A percentile compares a stretch with the other conserved stretches of the same genome.
Conservation (phyloP, 2,113 vertebrate genomes). For the Mesocricetus auratus region DNA sequence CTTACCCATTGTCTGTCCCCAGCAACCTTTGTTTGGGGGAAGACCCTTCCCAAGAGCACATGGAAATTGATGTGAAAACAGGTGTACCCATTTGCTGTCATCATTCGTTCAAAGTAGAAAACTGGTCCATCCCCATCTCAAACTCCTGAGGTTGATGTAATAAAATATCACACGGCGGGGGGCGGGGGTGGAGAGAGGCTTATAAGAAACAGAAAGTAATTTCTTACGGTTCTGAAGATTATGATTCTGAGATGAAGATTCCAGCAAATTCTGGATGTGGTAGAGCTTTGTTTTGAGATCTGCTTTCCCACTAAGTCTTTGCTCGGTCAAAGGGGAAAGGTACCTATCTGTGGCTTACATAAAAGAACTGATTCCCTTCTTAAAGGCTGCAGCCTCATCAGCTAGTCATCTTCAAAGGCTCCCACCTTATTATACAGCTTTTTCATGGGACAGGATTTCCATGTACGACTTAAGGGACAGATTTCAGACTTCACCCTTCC, state of each 20-base stretch:
- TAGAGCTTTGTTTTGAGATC: background rate
- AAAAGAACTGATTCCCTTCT: background rate
- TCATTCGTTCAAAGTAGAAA: background rate
- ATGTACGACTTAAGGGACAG: background rate
- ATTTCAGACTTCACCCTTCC: background rate
- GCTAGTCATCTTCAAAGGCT: too few species aligned
- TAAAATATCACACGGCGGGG: background rate
- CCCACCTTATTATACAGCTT: background rate
- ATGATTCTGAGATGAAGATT: background rate
- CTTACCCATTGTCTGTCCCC: background rate
- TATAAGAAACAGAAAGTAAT: background rate
- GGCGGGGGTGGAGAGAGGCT: too few species aligned
- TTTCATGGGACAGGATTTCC: background rate
- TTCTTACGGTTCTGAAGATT: background rate
- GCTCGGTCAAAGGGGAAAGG: background rate
- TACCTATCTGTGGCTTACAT: background rate
- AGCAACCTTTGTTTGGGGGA: background rate
- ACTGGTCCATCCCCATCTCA: background rate
- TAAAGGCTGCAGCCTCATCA: background rate
- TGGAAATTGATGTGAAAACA: background rate
- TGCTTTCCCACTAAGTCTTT: background rate
- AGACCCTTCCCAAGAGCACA: background rate
- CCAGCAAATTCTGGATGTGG: background rate
- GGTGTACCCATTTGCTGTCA: background rate
- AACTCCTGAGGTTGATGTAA: background rate